These are phyloP conservation scores for Stenolophus ochropezus DNA, from an alignment of 2,888 invertebrate genomes.

Conservation along the genomic window DNA sequence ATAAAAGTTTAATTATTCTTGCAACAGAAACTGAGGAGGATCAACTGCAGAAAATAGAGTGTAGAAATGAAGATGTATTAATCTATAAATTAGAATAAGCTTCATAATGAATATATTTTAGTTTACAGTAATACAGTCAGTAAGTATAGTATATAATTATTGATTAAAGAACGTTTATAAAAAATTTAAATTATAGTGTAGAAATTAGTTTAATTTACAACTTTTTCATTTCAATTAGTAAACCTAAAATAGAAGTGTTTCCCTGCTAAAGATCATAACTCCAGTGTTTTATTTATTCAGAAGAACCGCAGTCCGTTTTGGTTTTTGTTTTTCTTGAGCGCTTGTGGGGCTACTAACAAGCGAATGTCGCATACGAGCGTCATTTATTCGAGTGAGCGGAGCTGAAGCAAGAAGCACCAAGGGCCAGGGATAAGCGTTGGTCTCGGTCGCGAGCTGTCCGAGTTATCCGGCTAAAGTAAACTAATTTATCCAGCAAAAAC, in stretches of 20 bases:
- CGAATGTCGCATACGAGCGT: slow-evolving; percentile 2
- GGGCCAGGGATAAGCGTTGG: background rate
- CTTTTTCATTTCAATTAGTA: too few species aligned
- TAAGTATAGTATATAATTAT: too few species aligned
- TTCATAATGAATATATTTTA: too few species aligned
- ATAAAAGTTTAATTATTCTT: too few species aligned
- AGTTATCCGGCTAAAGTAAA: slow-evolving; percentile 20
- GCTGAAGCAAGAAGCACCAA: background rate
- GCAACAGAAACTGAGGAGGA: too few species aligned
- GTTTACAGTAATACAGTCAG: too few species aligned
- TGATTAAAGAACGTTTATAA: too few species aligned
- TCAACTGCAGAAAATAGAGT: too few species aligned
- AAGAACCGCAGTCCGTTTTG: background rate
- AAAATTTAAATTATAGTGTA: too few species aligned
- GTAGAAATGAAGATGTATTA: too few species aligned
- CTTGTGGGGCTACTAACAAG: slow-evolving; percentile 9
- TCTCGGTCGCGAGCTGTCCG: background rate
- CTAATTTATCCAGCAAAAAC: slow-evolving; percentile 48
- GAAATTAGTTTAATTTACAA: too few species aligned
- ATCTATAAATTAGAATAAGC: too few species aligned
- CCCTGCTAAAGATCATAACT: background rate
- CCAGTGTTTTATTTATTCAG: slow-evolving; percentile 18
- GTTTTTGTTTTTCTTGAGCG: slow-evolving; percentile 31
- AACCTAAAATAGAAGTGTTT: background rate
- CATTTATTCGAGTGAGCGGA: slow-evolving; percentile 20